A percentile compares a stretch with the other conserved stretches of the same genome.
Evolutionary conservation across 2,797 vertebrate species (phyloP).

Genomic region (Oreochromis mossambicus): DNA sequence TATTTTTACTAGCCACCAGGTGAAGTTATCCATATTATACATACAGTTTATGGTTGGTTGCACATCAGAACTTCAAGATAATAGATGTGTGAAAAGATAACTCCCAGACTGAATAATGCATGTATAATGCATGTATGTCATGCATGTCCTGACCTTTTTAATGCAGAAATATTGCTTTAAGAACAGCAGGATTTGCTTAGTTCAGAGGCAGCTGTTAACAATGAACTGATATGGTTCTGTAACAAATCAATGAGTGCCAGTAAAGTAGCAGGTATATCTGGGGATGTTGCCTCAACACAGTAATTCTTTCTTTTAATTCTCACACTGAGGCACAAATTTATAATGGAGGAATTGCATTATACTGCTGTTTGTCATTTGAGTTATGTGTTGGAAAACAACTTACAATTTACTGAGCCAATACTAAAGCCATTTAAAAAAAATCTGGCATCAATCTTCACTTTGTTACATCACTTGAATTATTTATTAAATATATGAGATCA

Average conservation of each 20-base stretch:
- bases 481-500: not conserved
- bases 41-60: not conserved
- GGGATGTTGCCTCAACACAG: not conserved
- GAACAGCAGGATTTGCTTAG: not conserved
- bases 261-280: not conserved
- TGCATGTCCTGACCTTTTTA: not conserved
- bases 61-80: not conserved
- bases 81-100: not conserved
- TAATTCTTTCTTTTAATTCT: not conserved
- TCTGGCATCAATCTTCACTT: not conserved
- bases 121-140: not conserved
- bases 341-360: not conserved
- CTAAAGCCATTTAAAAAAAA: not conserved
- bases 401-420: not conserved
- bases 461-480: not conserved
- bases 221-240: not conserved
- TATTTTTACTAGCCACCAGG: not conserved
- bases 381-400: not conserved
- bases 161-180: not conserved
- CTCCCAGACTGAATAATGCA: not conserved
- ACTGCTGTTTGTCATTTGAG: not conserved
- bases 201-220: not conserved
- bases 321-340: not conserved
- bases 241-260: not conserved
- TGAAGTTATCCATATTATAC: not conserved